Conservation (phyloP, 2,797 vertebrate species). For the Trachurus trachurus region DNA sequence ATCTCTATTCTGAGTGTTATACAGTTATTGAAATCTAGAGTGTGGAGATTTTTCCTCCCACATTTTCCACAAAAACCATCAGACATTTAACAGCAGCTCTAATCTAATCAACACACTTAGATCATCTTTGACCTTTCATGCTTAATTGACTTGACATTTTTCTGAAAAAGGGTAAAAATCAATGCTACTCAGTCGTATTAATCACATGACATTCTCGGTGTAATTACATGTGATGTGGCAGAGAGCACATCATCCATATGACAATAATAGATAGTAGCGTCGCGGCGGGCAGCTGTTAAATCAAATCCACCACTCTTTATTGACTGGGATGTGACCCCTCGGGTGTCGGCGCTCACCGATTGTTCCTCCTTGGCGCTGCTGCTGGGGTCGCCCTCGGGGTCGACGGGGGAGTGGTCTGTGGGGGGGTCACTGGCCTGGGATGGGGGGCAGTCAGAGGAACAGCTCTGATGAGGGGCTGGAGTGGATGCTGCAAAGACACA, state of each 20-base stretch:
- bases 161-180: constrained; percentile 44
- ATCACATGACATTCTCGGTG: constrained; percentile 40
- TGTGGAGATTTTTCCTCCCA: background rate
- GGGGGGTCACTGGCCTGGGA: constrained; percentile 88
- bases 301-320: constrained; percentile 45
- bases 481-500: constrained; percentile 87
- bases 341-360: constrained; percentile 85
- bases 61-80: background rate
- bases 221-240: constrained; percentile 44
- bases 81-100: constrained; percentile 23
- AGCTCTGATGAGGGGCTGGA: constrained; percentile 92
- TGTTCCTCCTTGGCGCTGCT: constrained; percentile 89
- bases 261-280: constrained; percentile 58
- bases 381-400: constrained; percentile 89
- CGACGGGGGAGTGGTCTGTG: constrained; percentile 87
- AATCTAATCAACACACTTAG: constrained; percentile 66
- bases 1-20: constrained; percentile 3
- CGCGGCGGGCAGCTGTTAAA: constrained; percentile 17
- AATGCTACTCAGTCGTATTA: constrained; percentile 19
- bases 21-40: constrained; percentile 3
- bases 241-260: constrained; percentile 47
- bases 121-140: constrained; percentile 68
- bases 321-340: constrained; percentile 31
- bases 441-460: constrained; percentile 90
- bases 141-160: constrained; percentile 74